Conservation (phyloP, 2,113 vertebrate species). For the Leucopternis melanops region DNA sequence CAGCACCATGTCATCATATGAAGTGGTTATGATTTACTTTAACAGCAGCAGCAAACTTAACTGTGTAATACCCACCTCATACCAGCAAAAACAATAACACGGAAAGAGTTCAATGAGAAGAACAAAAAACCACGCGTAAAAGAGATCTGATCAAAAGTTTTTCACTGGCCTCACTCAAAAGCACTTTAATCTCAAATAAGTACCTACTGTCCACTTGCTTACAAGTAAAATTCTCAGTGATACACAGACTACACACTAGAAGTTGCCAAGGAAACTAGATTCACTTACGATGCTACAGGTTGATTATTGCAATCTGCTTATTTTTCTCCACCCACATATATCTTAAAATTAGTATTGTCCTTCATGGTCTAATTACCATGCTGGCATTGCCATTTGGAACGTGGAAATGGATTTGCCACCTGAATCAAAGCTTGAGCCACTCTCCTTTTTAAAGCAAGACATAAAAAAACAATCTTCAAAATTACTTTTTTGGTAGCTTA, state of each 20-base stretch:
- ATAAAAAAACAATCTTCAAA: background rate
- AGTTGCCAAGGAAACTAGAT: background rate
- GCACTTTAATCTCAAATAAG: background rate
- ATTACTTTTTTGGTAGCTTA: background rate
- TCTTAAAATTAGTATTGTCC: background rate
- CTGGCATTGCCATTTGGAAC: background rate
- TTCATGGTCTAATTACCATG: background rate
- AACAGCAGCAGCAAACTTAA: background rate
- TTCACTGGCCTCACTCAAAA: background rate
- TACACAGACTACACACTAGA: background rate
- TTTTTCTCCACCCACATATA: background rate
- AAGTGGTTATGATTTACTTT: background rate
- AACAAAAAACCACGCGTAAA: accelerated
- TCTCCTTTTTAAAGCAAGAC: background rate
- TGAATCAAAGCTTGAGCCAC: background rate
- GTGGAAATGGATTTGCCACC: background rate
- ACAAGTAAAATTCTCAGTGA: background rate
- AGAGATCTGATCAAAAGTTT: background rate
- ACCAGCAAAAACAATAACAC: background rate
- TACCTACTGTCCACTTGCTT: background rate
- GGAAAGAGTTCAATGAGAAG: background rate
- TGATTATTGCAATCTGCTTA: background rate
- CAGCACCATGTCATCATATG: background rate
- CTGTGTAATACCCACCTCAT: background rate
- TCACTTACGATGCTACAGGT: background rate